Base-by-base conservation (phyloP, 2,797 vertebrate species). In the Lophius americanus region DNA sequence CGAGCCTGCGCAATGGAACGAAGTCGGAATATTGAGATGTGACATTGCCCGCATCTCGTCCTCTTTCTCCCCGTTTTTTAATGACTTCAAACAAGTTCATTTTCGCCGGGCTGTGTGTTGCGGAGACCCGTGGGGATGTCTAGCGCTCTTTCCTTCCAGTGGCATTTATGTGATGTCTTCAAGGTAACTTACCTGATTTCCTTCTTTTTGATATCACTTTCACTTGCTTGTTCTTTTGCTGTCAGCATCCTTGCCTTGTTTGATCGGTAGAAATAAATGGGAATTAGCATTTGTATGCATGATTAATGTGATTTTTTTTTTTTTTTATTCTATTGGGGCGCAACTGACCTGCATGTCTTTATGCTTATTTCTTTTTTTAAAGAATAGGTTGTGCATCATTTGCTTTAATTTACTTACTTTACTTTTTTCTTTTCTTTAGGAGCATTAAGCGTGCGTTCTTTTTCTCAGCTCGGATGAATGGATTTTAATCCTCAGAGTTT, bases 1-100 rank as follows among this genome's bases (percentile, higher is more conserved):
- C 95, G 95, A 97, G 96, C 95, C 95, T 98, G 97, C 96, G 96
- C 98, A 98, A 98, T 98, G 97, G 96, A 98, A 97, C 96, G 96
- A 96, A 96, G 95, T 97, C 93, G 97, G 95, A 96, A 97, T 96
- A 97, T 96, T 97, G 96, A 97, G 97, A 98, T 98, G 96, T 98
- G 96, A 98, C 96, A 97, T 96, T 96, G 95, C 94, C 94, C 92
- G 95, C 96, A 95, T 96, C 95, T 96, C 94, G 92, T 91, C 95
- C 93, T 95, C 95, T 95, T 88, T 86, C 95, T 95, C 86, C 90
- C 89, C 75, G 92, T 95, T 95, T 95, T 96, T 96, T 96, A 96
- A 98, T 97, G 96, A 96, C 96, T 98, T 96, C 95, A 96, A 96
- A 97, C 96, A 96, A 96, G 96, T 97, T 96, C 92, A 92, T 96